These are phyloP conservation scores for Physella acuta DNA, from an alignment of 1,140 invertebrate species.

Conservation along the genomic window DNA sequence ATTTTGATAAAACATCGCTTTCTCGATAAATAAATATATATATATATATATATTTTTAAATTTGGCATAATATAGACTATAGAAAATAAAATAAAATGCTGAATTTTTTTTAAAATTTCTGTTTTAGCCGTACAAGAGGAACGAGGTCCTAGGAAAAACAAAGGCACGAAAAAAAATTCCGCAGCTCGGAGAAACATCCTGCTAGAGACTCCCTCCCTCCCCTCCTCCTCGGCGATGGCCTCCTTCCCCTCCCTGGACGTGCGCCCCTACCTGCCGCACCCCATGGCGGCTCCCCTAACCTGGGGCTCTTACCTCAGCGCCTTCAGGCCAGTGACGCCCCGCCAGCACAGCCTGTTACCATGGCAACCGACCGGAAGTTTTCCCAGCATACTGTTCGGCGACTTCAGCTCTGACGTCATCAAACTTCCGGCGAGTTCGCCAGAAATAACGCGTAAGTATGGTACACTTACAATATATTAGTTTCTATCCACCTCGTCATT, in stretches of 20 bases:
- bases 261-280: background rate
- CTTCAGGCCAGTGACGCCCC: slow-evolving; percentile 29
- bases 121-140: slow-evolving; percentile 32
- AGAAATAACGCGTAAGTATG: background rate
- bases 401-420: background rate
- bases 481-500: too few relatives aligned
- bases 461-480: too few relatives aligned
- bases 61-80: too few relatives aligned
- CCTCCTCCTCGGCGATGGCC: background rate
- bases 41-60: too few relatives aligned
- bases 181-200: background rate
- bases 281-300: background rate
- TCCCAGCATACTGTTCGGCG: background rate
- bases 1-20: too few relatives aligned
- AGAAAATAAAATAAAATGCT: too few relatives aligned
- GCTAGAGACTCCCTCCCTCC: background rate
- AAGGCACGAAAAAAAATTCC: slow-evolving; percentile 27
- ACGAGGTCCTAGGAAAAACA: slow-evolving; percentile 32
- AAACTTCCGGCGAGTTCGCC: background rate
- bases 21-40: too few relatives aligned
- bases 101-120: too few relatives aligned
- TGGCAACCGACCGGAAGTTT: slow-evolving; percentile 1
- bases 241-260: slow-evolving; percentile 1
- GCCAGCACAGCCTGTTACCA: background rate
- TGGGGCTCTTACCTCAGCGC: slow-evolving; percentile 21